Percentiles rank a stretch among this genome's conserved stretches.
Conservation (phyloP, 2,113 vertebrate genomes). For the Paradoxurus hermaphroditus region DNA sequence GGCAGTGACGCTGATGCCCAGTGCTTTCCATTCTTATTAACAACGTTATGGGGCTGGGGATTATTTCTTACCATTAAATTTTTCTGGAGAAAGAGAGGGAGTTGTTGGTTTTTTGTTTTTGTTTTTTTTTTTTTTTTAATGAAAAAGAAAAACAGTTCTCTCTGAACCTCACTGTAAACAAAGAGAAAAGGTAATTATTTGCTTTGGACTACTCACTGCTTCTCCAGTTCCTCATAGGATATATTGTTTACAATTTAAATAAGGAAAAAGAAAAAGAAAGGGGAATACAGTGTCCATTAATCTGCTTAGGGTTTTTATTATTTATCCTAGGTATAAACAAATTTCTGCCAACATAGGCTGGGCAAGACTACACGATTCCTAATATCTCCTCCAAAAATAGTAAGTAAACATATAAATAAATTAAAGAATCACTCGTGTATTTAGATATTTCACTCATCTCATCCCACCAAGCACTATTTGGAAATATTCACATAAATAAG, state of each 20-base stretch:
- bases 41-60: background rate
- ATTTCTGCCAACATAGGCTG: background rate
- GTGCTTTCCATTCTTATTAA: conserved; percentile 45
- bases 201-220: conserved; percentile 43
- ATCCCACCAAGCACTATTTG: background rate
- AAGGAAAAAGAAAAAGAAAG: conserved; percentile 62
- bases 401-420: background rate
- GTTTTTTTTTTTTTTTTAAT: background rate
- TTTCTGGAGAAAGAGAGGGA: conserved; percentile 40
- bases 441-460: background rate
- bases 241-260: conserved; percentile 67
- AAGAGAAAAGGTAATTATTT: conserved; percentile 72
- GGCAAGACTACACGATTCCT: background rate
- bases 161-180: conserved; percentile 57
- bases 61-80: conserved; percentile 50
- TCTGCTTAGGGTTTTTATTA: conserved; percentile 56
- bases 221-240: conserved; percentile 52
- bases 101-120: background rate
- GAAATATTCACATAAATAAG: background rate
- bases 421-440: background rate
- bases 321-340: conserved; percentile 34
- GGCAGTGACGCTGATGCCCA: background rate
- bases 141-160: conserved; percentile 19
- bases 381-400: background rate
- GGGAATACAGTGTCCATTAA: conserved; percentile 36